phyloP scores from a whole-genome alignment of 2,888 invertebrate species.

The Craniophora ligustri region DNA sequence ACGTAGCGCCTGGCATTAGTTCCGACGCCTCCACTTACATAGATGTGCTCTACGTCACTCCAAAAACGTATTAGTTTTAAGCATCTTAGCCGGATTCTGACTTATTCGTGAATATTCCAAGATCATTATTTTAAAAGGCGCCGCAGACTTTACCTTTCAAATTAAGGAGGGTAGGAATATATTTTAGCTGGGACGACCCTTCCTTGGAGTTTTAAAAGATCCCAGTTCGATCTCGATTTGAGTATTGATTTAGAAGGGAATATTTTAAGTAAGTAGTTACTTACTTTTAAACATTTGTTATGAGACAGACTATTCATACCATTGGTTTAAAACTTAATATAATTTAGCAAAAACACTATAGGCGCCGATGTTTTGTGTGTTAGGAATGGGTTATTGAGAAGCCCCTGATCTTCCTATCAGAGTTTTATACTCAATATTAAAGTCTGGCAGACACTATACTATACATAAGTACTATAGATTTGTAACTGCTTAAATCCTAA shows the following conservation, averaged over 20 bases:
- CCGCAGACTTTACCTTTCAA: constrained; percentile 13
- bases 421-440: too few relatives aligned
- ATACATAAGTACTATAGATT: too few relatives aligned
- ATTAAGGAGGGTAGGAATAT: constrained; percentile 23
- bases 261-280: background rate
- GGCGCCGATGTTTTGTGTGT: too few relatives aligned
- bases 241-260: background rate
- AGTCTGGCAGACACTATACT: too few relatives aligned
- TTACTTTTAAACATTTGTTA: too few relatives aligned
- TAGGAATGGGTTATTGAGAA: too few relatives aligned
- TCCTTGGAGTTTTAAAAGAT: background rate
- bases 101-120: constrained; percentile 42
- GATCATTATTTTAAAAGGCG: constrained; percentile 47
- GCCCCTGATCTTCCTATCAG: too few relatives aligned
- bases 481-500: too few relatives aligned
- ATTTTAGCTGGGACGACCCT: constrained; percentile 2
- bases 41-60: constrained; percentile 45
- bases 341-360: too few relatives aligned
- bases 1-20: constrained; percentile 44
- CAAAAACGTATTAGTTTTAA: constrained; percentile 43
- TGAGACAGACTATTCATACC: too few relatives aligned
- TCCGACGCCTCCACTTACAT: constrained; percentile 37
- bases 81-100: constrained; percentile 32
- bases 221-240: background rate
- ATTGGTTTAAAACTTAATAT: too few relatives aligned